A percentile compares a stretch with the other conserved stretches of the same genome.
These are phyloP conservation scores for Scaeva pyrastri DNA, from an alignment of 2,888 invertebrate species.

Conservation along the genomic window DNA sequence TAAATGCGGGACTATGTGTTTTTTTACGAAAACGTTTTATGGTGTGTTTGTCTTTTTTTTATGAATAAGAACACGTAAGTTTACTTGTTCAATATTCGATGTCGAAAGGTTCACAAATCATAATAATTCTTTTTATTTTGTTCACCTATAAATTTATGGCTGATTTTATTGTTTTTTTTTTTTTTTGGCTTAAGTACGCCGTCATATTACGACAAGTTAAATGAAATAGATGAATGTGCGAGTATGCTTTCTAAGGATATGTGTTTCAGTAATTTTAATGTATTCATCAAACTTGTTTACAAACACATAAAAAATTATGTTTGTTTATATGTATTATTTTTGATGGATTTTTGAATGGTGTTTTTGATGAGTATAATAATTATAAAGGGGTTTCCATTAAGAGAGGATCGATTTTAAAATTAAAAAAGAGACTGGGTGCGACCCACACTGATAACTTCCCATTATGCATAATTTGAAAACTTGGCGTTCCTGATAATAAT, in stretches of 20 bases:
- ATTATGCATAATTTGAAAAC: no score
- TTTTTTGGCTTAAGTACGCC: background rate
- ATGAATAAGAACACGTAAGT: slow-evolving; percentile 68
- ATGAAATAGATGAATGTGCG: slow-evolving; percentile 45
- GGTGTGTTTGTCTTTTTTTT: slow-evolving; percentile 55
- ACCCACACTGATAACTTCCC: no score
- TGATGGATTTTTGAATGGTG: slow-evolving; percentile 52
- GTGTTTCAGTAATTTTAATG: slow-evolving; percentile 59
- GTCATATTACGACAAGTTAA: slow-evolving; percentile 11
- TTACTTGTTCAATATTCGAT: slow-evolving; percentile 27
- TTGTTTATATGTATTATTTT: slow-evolving; percentile 27
- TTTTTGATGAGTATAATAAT: slow-evolving; percentile 19
- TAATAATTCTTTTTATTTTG: slow-evolving; percentile 48
- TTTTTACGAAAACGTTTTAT: slow-evolving; percentile 34
- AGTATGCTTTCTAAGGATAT: no score
- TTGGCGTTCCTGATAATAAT: no score
- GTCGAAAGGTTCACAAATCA: slow-evolving; percentile 61
- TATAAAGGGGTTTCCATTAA: no score
- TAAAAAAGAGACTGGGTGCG: no score
- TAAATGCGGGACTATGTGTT: slow-evolving; percentile 5
- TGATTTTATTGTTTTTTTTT: slow-evolving; percentile 24
- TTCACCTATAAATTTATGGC: slow-evolving; percentile 15
- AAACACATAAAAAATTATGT: no score
- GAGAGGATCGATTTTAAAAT: no score
- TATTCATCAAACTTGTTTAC: slow-evolving; percentile 43